Conservation (phyloP, 2,113 vertebrate genomes). For the Candoia aspera region DNA sequence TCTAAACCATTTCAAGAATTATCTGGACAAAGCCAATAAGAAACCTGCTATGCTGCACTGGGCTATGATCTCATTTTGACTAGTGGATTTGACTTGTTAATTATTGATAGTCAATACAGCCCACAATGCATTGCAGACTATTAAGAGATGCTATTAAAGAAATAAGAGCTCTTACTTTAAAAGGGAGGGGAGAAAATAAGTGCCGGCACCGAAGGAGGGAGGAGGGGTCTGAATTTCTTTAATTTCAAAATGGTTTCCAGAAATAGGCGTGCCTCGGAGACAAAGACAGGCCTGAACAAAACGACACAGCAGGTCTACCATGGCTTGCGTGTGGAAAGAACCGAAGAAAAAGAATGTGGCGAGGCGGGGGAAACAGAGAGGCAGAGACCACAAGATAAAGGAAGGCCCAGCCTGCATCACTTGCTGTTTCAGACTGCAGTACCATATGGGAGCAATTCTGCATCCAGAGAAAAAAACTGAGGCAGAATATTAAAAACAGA, state of each 20-base stretch:
- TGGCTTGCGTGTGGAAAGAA: not conserved
- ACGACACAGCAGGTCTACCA: not conserved
- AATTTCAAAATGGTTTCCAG: constrained; percentile 35
- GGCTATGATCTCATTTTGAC: constrained; percentile 29
- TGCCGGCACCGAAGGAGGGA: not conserved
- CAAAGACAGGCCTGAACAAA: constrained; percentile 19
- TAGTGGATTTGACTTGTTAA: not conserved
- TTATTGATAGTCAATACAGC: constrained; percentile 22
- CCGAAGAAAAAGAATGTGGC: not conserved
- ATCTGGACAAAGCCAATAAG: not conserved
- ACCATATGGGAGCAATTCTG: not conserved
- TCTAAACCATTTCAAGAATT: not conserved
- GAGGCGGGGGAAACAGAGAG: not conserved
- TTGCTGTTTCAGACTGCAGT: not conserved
- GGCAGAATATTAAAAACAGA: constrained; percentile 18
- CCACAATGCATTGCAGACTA: constrained; percentile 31
- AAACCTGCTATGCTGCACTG: not conserved
- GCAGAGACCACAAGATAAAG: not conserved
- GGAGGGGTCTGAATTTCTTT: constrained; percentile 20
- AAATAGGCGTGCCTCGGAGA: constrained; percentile 29
- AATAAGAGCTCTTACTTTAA: constrained; percentile 29
- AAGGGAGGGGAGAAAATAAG: not conserved
- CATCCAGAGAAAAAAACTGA: not conserved
- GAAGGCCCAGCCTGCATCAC: not conserved
- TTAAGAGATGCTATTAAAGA: constrained; percentile 26